A percentile compares a stretch with the other conserved stretches of the same genome.
phyloP scores from a whole-genome alignment of 2,113 vertebrate species.

The Mustelus asterias region DNA sequence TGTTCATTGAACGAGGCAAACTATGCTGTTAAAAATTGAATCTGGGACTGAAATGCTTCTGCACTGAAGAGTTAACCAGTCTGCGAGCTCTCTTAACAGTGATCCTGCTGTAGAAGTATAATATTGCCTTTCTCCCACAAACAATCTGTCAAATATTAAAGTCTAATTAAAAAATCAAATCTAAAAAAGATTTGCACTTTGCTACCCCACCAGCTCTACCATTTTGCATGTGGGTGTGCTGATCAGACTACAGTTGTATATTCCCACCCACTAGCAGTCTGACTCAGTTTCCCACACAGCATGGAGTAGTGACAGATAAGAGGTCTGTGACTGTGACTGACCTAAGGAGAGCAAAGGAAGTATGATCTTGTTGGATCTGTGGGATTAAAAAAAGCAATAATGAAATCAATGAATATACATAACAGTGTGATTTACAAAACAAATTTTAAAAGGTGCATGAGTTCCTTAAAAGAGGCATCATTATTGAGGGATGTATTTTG shows the following conservation, averaged over 20 bases:
- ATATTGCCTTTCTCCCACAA: background rate
- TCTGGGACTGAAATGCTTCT: background rate
- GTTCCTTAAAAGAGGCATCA: background rate
- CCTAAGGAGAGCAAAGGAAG: background rate
- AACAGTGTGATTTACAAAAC: background rate
- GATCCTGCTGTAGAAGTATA: background rate
- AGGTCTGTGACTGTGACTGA: background rate
- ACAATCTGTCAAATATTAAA: constrained; percentile 2
- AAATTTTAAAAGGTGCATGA: background rate
- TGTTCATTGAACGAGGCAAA: background rate
- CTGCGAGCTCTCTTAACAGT: background rate
- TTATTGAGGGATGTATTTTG: background rate
- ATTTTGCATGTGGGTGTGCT: constrained; percentile 16
- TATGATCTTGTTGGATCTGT: background rate
- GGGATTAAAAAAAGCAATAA: background rate
- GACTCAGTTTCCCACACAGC: background rate
- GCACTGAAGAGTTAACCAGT: background rate
- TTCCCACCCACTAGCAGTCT: background rate
- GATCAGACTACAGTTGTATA: background rate
- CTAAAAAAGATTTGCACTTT: background rate
- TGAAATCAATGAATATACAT: background rate
- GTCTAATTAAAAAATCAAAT: background rate
- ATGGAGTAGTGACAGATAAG: background rate
- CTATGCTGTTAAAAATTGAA: background rate
- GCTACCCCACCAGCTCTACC: background rate